Percentiles rank a stretch among this genome's conserved stretches.
phyloP scores from a whole-genome alignment of 23 tunicate species.

The Halocynthia roretzi region DNA sequence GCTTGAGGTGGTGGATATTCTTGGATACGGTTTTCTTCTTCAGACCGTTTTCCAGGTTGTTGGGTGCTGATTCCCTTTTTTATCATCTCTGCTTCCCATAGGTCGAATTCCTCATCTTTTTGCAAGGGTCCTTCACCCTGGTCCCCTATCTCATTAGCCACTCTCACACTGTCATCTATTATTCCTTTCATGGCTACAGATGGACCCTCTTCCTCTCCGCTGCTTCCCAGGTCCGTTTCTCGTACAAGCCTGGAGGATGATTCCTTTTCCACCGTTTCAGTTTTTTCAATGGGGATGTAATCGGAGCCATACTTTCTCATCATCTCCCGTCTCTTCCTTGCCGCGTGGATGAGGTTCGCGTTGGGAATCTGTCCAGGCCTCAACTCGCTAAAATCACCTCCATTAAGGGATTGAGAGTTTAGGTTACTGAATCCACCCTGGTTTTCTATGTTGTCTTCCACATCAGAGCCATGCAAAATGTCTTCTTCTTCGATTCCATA shows the following conservation, averaged over 20 bases:
- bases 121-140: slow-evolving; percentile 29
- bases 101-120: slow-evolving; percentile 70
- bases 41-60: slow-evolving; percentile 1
- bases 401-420: background rate
- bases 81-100: slow-evolving; percentile 92
- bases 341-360: slow-evolving; percentile 86
- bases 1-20: background rate
- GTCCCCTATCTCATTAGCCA: slow-evolving; percentile 41
- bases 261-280: slow-evolving; percentile 40
- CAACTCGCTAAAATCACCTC: slow-evolving; percentile 23
- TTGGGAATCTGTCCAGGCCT: slow-evolving; percentile 67
- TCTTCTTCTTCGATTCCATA: background rate
- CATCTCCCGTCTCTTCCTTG: slow-evolving; percentile 83
- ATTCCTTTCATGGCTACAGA: slow-evolving; percentile 72
- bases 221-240: slow-evolving; percentile 57
- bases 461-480: background rate
- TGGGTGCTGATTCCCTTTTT: slow-evolving; percentile 66
- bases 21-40: background rate
- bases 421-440: background rate
- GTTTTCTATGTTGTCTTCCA: background rate
- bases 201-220: slow-evolving; percentile 62
- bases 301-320: slow-evolving; percentile 83
- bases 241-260: slow-evolving; percentile 44
- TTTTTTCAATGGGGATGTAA: slow-evolving; percentile 48
- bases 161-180: slow-evolving; percentile 32